Evolutionary conservation across 2,113 vertebrate genomes (phyloP).

Genomic region (Zeus faber): DNA sequence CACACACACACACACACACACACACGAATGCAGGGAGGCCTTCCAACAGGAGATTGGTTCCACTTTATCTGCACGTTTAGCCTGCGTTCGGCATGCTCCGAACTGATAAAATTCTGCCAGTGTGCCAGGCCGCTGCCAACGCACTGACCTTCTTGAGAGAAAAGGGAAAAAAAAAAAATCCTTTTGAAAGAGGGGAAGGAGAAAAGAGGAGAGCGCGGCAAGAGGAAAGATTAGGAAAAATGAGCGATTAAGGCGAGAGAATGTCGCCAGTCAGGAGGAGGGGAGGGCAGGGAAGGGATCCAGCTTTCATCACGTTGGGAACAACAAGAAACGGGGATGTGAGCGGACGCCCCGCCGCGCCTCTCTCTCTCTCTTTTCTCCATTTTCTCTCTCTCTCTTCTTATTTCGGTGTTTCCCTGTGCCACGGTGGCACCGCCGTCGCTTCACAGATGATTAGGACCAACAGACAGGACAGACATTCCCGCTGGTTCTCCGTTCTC

Average conservation of each 20-base stretch:
- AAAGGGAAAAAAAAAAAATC: conserved; percentile 49
- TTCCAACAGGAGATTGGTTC: conserved; percentile 57
- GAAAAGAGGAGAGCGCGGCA: conserved; percentile 13
- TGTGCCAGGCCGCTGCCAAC: conserved; percentile 47
- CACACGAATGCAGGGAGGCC: conserved; percentile 33
- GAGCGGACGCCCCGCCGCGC: conserved; percentile 22
- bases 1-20: conserved; percentile 14
- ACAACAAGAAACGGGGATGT: conserved; percentile 52
- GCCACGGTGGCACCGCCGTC: conserved; percentile 38
- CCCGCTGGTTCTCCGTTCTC: conserved; percentile 37
- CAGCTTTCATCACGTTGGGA: conserved; percentile 51
- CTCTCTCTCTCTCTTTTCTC: conserved; percentile 1
- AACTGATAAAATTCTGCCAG: conserved; percentile 67
- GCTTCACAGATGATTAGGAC: conserved; percentile 64
- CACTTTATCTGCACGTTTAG: conserved; percentile 66
- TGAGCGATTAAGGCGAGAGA: conserved; percentile 8
- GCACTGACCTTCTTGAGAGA: conserved; percentile 55
- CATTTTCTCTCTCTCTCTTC: conserved; percentile 13
- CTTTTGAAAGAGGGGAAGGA: conserved; percentile 31
- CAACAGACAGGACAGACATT: conserved; percentile 49
- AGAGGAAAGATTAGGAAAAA: conserved; percentile 17
- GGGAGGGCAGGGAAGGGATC: conserved; percentile 33
- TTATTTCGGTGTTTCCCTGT: conserved; percentile 20
- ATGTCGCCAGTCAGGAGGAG: conserved; percentile 16
- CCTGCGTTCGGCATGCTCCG: conserved; percentile 49